phyloP scores from a whole-genome alignment of 2,888 invertebrate genomes.

The Aradus depressus region DNA sequence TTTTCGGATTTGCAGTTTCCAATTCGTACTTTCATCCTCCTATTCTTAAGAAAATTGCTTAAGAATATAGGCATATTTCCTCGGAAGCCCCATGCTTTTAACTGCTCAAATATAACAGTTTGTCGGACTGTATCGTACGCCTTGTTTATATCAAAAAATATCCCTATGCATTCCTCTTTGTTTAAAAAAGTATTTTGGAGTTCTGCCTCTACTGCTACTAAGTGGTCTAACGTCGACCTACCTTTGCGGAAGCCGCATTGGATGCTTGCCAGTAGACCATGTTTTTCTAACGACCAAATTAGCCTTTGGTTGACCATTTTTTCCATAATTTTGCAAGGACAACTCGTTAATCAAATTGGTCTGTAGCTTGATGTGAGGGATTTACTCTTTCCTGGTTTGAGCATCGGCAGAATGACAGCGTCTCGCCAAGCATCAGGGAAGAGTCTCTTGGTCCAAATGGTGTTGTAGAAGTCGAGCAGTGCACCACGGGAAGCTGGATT shows the following conservation, averaged over 20 bases:
- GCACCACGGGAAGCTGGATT: background rate
- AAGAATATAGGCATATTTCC: background rate
- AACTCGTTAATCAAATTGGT: too few species aligned
- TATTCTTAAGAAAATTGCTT: background rate
- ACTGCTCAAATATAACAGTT: background rate
- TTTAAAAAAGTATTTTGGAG: too few species aligned
- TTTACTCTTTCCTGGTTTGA: conserved; percentile 1
- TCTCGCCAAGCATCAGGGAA: background rate
- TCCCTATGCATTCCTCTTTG: too few species aligned
- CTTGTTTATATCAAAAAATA: background rate
- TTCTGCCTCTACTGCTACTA: too few species aligned
- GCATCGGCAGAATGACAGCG: background rate
- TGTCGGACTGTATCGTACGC: background rate
- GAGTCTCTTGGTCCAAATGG: background rate
- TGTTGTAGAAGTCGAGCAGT: background rate
- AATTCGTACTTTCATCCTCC: background rate
- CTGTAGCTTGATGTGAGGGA: background rate
- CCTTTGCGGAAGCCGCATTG: too few species aligned
- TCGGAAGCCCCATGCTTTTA: background rate
- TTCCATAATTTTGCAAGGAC: too few species aligned
- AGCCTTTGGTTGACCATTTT: too few species aligned
- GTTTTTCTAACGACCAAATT: too few species aligned
- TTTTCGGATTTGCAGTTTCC: background rate
- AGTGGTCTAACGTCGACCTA: too few species aligned
- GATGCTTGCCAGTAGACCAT: too few species aligned